These are phyloP conservation scores for Harpegnathos saltator DNA, from an alignment of 1,140 invertebrate species.

Conservation along the genomic window DNA sequence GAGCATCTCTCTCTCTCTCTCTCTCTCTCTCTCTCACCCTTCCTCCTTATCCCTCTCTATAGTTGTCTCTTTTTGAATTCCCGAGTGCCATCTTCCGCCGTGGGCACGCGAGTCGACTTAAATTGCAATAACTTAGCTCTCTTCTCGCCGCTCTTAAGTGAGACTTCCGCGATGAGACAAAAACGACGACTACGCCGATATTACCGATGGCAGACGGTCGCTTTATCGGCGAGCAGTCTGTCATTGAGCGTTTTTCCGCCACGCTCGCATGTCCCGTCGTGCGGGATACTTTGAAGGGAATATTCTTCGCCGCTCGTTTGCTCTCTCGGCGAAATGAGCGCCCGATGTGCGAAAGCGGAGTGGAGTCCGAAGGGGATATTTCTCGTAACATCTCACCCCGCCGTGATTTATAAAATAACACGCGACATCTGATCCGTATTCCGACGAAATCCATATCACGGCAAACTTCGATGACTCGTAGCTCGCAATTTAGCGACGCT, in stretches of 20 bases:
- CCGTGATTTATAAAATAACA: background rate
- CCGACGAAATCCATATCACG: background rate
- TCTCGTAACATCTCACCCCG: background rate
- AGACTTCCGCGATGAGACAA: conserved; percentile 8
- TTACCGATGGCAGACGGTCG: background rate
- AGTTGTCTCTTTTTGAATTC: conserved; percentile 35
- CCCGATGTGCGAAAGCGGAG: background rate
- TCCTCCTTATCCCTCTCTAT: background rate
- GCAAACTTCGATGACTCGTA: background rate
- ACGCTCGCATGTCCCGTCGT: background rate
- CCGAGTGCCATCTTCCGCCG: conserved; percentile 26
- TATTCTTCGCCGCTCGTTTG: background rate
- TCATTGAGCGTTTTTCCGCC: background rate
- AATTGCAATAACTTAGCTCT: conserved; percentile 44
- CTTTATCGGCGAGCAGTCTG: background rate
- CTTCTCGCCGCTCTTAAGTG: conserved; percentile 4
- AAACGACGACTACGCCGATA: conserved; percentile 7
- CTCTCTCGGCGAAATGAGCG: too few species aligned
- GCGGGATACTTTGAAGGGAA: background rate
- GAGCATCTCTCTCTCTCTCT: too few species aligned
- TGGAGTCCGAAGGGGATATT: background rate
- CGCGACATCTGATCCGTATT: background rate
- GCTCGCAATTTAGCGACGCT: background rate
- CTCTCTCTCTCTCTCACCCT: too few species aligned
- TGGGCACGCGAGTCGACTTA: conserved; percentile 36